Percentiles rank a stretch among this genome's conserved stretches.
Evolutionary conservation across 1,140 invertebrate species (phyloP).

Genomic region (Cotesia typhae): DNA sequence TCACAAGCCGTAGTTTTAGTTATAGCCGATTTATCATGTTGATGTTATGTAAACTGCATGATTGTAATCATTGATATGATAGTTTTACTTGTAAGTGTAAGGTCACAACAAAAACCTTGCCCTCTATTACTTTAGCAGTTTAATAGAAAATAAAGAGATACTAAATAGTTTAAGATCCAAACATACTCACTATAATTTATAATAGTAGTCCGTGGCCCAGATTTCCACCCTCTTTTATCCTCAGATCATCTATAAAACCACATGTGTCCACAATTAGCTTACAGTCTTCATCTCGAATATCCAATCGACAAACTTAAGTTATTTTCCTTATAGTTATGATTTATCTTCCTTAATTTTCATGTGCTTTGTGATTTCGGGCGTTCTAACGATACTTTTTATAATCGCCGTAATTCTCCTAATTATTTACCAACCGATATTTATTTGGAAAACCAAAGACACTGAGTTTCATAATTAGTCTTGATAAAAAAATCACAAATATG

Average conservation of each 20-base stretch:
- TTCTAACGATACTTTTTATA: slow-evolving; percentile 50
- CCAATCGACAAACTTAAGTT: slow-evolving; percentile 13
- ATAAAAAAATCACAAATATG: slow-evolving; percentile 39
- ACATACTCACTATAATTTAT: slow-evolving; percentile 41
- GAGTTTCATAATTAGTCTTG: not conserved
- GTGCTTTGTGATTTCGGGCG: slow-evolving; percentile 48
- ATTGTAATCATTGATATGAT: not conserved
- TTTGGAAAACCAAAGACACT: slow-evolving; percentile 44
- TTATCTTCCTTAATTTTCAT: slow-evolving; percentile 40
- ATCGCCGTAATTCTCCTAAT: slow-evolving; percentile 45
- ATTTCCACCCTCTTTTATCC: slow-evolving; percentile 51
- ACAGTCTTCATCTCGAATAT: slow-evolving; percentile 43
- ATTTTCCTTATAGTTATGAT: slow-evolving; percentile 24
- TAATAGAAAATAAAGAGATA: slow-evolving; percentile 36
- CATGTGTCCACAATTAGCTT: slow-evolving; percentile 42
- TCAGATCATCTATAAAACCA: slow-evolving; percentile 53
- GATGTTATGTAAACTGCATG: not conserved
- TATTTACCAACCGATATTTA: slow-evolving; percentile 50
- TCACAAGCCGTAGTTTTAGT: too few relatives aligned
- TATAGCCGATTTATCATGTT: not conserved
- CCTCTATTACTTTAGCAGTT: slow-evolving; percentile 48
- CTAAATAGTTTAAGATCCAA: slow-evolving; percentile 39
- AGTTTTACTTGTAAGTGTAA: slow-evolving; percentile 24
- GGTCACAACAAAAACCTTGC: slow-evolving; percentile 56
- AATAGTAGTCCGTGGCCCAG: slow-evolving; percentile 62